Evolutionary conservation across 2,888 invertebrate species (phyloP).

Genomic region (Drosophila subquinaria): DNA sequence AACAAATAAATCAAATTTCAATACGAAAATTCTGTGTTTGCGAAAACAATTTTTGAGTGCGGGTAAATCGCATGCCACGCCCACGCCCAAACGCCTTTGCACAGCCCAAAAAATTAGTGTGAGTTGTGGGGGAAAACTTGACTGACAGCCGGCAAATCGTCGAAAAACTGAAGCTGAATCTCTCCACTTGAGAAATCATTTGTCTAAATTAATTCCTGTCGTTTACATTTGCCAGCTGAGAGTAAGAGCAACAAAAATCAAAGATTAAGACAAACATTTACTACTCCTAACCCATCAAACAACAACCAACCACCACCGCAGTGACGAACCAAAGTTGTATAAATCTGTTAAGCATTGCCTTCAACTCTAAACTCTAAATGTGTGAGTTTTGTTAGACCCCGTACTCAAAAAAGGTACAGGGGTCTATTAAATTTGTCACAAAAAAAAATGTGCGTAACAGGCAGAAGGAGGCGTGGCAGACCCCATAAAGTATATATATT

Average conservation of each 20-base stretch:
- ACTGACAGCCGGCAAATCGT: slow-evolving; percentile 81
- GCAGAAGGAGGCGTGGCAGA: no score
- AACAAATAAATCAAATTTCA: slow-evolving; percentile 86
- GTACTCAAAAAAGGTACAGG: no score
- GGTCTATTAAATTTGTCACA: no score
- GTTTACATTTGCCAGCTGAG: slow-evolving; percentile 85
- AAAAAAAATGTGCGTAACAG: no score
- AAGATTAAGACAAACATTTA: slow-evolving; percentile 86
- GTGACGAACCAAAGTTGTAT: slow-evolving; percentile 13
- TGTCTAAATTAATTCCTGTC: slow-evolving; percentile 86
- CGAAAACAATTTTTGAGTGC: slow-evolving; percentile 83
- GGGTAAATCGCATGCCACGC: slow-evolving; percentile 70
- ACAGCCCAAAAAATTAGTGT: slow-evolving; percentile 20
- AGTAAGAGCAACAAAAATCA: slow-evolving; percentile 80
- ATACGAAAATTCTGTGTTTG: slow-evolving; percentile 83
- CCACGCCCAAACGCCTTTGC: slow-evolving; percentile 73
- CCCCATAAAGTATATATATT: no score
- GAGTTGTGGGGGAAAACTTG: slow-evolving; percentile 34
- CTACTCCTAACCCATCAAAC: slow-evolving; percentile 60
- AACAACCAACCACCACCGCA: slow-evolving; percentile 10
- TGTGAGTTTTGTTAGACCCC: slow-evolving; percentile 18
- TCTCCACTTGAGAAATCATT: slow-evolving; percentile 85
- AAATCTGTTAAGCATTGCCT: slow-evolving; percentile 47
- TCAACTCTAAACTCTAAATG: slow-evolving; percentile 52
- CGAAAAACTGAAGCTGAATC: slow-evolving; percentile 48